Base-by-base conservation (phyloP, 2,888 invertebrate species). In the Coenonympha glycerion region DNA sequence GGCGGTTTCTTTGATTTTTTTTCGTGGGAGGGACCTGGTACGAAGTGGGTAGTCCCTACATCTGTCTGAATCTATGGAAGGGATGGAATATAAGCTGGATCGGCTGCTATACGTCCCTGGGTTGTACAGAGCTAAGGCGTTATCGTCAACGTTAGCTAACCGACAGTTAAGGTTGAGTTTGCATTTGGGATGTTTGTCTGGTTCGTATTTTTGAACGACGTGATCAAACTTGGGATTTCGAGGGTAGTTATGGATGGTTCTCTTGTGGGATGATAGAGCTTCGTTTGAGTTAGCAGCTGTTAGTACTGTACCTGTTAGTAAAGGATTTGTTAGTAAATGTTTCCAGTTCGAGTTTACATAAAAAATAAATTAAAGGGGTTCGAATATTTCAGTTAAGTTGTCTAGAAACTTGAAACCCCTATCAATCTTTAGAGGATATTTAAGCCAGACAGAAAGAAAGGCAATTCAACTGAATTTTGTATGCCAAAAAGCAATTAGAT, bases 61-160 rank as follows among this genome's bases (percentile, higher is more conserved):
- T 40, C 65, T 69, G 1, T 86, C 84, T 75, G 76, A 83, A 47
- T 87, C 87, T 49, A 85, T 61, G 0, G 87, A 87, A 1, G 80
- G 71, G 15, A 86, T 76, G 0, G 87, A 86, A 22, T 65, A 65
- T 1, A 84, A 55, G 50, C 86, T 87, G 4, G 83, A 82, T 1
- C 73, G 60, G 59, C 78, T 79, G 34, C 78, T 79, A 1, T 62
- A 47, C 18, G 62, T 62, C 2, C 71, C 71, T 4, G 59, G 42
- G 1, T 72, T 65, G 3, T 66, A 60, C 6, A 64, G 5, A 6
- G 63, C 64, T 2, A 65, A 15, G 28, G 62, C 54, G n/a, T 61
- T 60, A 45, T 55, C 42, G 22, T 59, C 59, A 2, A 51, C 58
- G 2, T 47, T 50, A 8, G 62, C 63, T 16, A 78, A 55, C 48